A percentile compares a stretch with the other conserved stretches of the same genome.
Conservation (phyloP, 2,113 vertebrate genomes). For the Ibidorhyncha struthersii region DNA sequence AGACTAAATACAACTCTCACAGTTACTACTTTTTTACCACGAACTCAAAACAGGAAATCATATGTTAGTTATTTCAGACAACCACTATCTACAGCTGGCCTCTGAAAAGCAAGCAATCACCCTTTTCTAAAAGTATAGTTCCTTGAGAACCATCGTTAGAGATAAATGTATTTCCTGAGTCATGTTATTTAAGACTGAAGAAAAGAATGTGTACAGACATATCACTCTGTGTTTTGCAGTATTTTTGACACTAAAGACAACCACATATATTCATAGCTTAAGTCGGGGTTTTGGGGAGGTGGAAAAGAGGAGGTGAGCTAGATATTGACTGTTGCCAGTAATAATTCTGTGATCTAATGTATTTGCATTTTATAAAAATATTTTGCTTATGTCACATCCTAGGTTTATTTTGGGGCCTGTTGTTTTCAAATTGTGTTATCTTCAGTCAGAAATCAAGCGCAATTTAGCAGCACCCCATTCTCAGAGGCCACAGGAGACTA, state of each 20-base stretch:
- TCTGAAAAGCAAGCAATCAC: neutral
- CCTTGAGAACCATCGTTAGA: neutral
- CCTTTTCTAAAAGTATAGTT: neutral
- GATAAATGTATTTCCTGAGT: constrained; percentile 1
- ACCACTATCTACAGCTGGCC: neutral
- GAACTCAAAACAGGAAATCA: constrained; percentile 32
- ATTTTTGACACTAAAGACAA: neutral
- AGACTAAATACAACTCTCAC: neutral
- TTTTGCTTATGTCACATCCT: neutral
- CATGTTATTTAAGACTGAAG: neutral
- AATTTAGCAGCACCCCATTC: neutral
- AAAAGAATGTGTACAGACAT: neutral
- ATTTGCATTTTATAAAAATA: neutral
- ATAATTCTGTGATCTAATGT: neutral
- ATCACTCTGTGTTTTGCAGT: neutral
- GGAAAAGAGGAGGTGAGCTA: neutral
- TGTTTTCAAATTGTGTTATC: neutral
- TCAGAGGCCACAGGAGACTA: neutral
- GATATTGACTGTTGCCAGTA: neutral
- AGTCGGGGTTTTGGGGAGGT: neutral
- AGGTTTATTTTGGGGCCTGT: neutral
- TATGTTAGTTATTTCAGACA: constrained; percentile 17
- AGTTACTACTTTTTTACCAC: neutral
- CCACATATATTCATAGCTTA: neutral
- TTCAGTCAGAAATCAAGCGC: neutral